phyloP scores from a whole-genome alignment of 2,888 invertebrate genomes.

The Gasteruption jaculator region DNA sequence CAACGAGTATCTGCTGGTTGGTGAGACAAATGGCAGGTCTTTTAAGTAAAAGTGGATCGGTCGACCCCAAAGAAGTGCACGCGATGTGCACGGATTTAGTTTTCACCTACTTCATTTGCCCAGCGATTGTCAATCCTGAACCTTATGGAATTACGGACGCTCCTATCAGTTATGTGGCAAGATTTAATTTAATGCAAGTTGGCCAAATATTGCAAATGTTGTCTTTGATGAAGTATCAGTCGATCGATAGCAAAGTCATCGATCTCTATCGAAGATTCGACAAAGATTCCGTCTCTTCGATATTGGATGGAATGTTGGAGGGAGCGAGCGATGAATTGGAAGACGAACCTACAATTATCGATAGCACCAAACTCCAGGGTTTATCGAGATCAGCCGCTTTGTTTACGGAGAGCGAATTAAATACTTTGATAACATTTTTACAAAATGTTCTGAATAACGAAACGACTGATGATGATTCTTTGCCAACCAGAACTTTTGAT shows the following conservation, averaged over 20 bases:
- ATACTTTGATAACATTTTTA: slow-evolving; percentile 58
- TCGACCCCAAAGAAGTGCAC: slow-evolving; percentile 58
- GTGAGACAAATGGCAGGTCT: slow-evolving; percentile 78
- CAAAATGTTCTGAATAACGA: slow-evolving; percentile 51
- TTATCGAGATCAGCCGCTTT: slow-evolving; percentile 63
- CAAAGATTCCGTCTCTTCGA: slow-evolving; percentile 71
- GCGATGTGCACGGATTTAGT: slow-evolving; percentile 88
- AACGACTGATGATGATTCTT: slow-evolving; percentile 28
- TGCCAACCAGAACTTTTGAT: slow-evolving; percentile 41
- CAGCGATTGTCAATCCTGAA: slow-evolving; percentile 94
- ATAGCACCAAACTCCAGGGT: slow-evolving; percentile 55
- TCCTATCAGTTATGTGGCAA: slow-evolving; percentile 83
- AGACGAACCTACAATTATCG: slow-evolving; percentile 53
- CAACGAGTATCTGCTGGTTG: slow-evolving; percentile 84
- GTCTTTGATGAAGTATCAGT: slow-evolving; percentile 80
- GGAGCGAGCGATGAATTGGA: slow-evolving; percentile 48
- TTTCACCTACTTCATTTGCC: slow-evolving; percentile 90
- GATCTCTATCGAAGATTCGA: slow-evolving; percentile 81
- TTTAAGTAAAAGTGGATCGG: slow-evolving; percentile 59
- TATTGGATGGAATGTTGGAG: slow-evolving; percentile 69
- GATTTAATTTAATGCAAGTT: slow-evolving; percentile 86
- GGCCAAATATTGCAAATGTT: slow-evolving; percentile 92
- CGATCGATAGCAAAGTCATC: slow-evolving; percentile 66
- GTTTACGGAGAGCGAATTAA: slow-evolving; percentile 65
- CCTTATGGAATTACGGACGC: slow-evolving; percentile 91